phyloP scores from a whole-genome alignment of 2,113 vertebrate species.

The Strix uralensis region DNA sequence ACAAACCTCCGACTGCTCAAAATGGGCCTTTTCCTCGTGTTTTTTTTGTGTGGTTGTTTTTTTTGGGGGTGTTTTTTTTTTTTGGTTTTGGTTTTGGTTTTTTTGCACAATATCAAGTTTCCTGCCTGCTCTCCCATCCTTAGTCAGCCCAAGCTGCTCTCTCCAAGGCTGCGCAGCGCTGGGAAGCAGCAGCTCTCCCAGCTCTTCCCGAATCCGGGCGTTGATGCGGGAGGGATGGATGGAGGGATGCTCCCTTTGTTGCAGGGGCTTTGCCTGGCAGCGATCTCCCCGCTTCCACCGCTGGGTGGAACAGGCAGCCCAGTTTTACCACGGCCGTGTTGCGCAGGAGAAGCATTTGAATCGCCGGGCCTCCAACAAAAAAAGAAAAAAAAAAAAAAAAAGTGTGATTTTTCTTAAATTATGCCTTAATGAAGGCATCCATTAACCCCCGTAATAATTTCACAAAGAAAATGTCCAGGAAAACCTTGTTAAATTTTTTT shows the following conservation, averaged over 20 bases:
- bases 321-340: constrained; percentile 7
- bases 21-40: neutral
- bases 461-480: constrained; percentile 51
- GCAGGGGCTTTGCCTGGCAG: neutral
- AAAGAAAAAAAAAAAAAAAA: neutral
- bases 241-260: neutral
- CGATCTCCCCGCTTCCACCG: constrained; percentile 21
- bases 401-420: constrained; percentile 48
- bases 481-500: constrained; percentile 35
- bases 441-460: constrained; percentile 62
- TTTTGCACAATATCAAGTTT: neutral
- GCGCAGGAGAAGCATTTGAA: neutral
- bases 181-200: neutral
- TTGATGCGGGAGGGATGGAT: neutral
- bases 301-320: constrained; percentile 62
- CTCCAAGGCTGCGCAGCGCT: neutral
- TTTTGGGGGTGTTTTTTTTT: neutral
- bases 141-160: neutral
- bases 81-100: neutral
- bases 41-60: neutral
- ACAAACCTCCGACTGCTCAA: neutral
- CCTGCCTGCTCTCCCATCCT: neutral
- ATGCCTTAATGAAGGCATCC: constrained; percentile 59
- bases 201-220: rapidly evolving
- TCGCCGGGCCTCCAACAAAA: neutral